A percentile compares a stretch with the other conserved stretches of the same genome.
phyloP scores from a whole-genome alignment of 1,140 invertebrate genomes.

The Drosophila azteca region DNA sequence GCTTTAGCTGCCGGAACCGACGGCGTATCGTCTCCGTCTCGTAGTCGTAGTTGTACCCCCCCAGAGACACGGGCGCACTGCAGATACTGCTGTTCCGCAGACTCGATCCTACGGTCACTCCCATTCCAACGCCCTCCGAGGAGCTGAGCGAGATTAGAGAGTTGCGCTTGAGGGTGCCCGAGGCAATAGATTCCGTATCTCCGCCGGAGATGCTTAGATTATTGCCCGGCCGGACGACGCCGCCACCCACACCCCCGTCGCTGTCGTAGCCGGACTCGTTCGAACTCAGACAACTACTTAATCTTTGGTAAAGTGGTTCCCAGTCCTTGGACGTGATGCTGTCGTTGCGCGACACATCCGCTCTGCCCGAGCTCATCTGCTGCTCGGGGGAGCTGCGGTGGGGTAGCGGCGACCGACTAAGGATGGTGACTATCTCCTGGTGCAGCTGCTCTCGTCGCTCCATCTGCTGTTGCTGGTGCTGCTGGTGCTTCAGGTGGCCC shows the following conservation, averaged over 20 bases:
- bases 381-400: conserved; percentile 68
- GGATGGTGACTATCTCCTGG: conserved; percentile 13
- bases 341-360: conserved; percentile 80
- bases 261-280: conserved; percentile 93
- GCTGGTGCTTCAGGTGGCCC: conserved; percentile 78
- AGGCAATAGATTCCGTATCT: conserved; percentile 84
- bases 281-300: conserved; percentile 90
- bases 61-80: conserved; percentile 72
- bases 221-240: conserved; percentile 79
- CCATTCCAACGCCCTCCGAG: conserved; percentile 71
- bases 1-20: conserved; percentile 85
- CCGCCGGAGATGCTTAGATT: conserved; percentile 83
- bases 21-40: conserved; percentile 77
- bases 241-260: conserved; percentile 87
- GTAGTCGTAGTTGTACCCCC: conserved; percentile 81
- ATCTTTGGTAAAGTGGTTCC: conserved; percentile 85
- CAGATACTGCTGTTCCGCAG: conserved; percentile 70
- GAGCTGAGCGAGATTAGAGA: conserved; percentile 79
- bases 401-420: conserved; percentile 44
- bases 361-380: conserved; percentile 22
- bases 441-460: conserved; percentile 25
- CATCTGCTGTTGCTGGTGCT: conserved; percentile 20
- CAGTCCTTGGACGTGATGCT: conserved; percentile 83
- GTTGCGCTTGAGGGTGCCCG: conserved; percentile 79
- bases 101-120: conserved; percentile 21